These are phyloP conservation scores for Poeciliopsis turrubarensis DNA, from an alignment of 2,113 vertebrate species.

Conservation along the genomic window DNA sequence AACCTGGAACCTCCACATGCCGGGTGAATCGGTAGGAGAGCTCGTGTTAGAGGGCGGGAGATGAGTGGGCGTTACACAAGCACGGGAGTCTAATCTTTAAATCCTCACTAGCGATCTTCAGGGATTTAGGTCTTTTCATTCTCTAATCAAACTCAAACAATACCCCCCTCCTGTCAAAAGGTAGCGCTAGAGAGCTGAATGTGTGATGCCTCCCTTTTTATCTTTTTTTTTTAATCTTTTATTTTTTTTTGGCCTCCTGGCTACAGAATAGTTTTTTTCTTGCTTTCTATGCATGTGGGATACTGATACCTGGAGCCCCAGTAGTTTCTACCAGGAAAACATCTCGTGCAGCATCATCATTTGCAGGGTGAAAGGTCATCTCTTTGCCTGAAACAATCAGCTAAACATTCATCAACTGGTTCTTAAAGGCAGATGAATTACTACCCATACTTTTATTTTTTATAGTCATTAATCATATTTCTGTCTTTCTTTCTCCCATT, in stretches of 20 bases:
- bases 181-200: constrained; percentile 54
- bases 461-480: not conserved
- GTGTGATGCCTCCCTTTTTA: not conserved
- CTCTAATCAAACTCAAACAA: constrained; percentile 72
- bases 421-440: not conserved
- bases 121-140: constrained; percentile 75
- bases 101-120: constrained; percentile 77
- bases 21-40: constrained; percentile 16
- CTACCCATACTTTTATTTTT: not conserved
- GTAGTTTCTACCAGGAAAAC: not conserved
- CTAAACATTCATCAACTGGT: not conserved
- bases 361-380: not conserved
- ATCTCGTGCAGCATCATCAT: not conserved
- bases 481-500: no score
- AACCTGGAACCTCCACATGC: not conserved
- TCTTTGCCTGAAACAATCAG: not conserved
- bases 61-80: constrained; percentile 80
- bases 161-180: constrained; percentile 42
- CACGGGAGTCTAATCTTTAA: constrained; percentile 80
- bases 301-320: not conserved
- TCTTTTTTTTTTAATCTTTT: not conserved
- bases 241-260: not conserved
- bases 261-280: not conserved
- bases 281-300: not conserved
- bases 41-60: constrained; percentile 65